phyloP scores from a whole-genome alignment of 2,797 vertebrate genomes.

The Tangara arthus region DNA sequence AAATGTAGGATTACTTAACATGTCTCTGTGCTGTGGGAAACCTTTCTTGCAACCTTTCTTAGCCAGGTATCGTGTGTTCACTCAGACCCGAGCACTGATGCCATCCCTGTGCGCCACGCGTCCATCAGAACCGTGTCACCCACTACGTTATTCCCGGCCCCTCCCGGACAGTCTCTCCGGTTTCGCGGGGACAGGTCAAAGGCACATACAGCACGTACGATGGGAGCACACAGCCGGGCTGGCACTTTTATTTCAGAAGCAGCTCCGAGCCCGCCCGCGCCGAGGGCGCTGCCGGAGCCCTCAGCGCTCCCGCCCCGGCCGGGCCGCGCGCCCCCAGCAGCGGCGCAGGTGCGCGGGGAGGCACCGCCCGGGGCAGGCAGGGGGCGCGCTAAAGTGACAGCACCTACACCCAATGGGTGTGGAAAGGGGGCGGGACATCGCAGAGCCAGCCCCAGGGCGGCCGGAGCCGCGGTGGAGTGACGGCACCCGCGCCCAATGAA shows the following conservation, averaged over 20 bases:
- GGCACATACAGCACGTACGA: rapidly evolving
- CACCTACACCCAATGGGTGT: rapidly evolving
- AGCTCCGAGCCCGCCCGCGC: rapidly evolving
- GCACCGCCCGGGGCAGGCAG: background rate
- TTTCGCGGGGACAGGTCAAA: rapidly evolving
- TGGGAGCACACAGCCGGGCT: rapidly evolving
- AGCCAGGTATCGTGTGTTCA: rapidly evolving
- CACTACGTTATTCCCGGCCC: rapidly evolving
- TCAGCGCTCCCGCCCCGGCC: background rate
- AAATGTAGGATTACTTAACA: background rate
- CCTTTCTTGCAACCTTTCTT: background rate
- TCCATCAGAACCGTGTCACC: rapidly evolving
- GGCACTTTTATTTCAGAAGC: rapidly evolving
- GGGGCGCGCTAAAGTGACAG: background rate
- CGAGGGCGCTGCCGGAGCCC: rapidly evolving
- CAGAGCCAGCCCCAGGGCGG: background rate
- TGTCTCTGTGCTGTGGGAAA: background rate
- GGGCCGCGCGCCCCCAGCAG: background rate
- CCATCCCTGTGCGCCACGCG: rapidly evolving
- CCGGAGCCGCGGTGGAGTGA: background rate
- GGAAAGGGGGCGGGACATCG: background rate
- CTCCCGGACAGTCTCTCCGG: rapidly evolving
- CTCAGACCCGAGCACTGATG: background rate
- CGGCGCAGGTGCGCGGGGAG: background rate
- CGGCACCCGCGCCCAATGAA: rapidly evolving